Percentiles rank a stretch among this genome's conserved stretches.
Evolutionary conservation across 2,888 invertebrate genomes (phyloP).

Genomic region (Sipunculus nudus): DNA sequence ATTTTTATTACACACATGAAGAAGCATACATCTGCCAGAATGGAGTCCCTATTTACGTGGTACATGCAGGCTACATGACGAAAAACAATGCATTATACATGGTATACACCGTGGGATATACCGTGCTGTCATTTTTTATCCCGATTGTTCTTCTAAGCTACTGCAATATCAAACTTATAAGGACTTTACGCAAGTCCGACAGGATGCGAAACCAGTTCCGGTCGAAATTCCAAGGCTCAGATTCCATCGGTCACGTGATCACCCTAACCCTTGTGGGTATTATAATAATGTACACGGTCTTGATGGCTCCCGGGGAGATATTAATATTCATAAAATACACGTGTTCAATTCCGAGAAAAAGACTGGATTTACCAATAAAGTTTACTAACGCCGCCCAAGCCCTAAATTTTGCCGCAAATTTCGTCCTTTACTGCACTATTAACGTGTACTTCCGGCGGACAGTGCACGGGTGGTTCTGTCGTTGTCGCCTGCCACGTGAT

Average conservation of each 20-base stretch:
- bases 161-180: conserved; percentile 59
- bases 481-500: no score
- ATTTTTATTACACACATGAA: conserved; percentile 21
- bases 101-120: conserved; percentile 45
- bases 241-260: conserved; percentile 33
- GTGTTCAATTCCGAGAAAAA: neutral
- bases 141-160: conserved; percentile 57
- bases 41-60: conserved; percentile 13
- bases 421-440: conserved; percentile 41
- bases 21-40: conserved; percentile 11
- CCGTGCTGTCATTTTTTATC: conserved; percentile 55
- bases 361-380: conserved; percentile 22
- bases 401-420: conserved; percentile 43
- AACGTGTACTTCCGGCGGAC: conserved; percentile 33
- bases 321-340: conserved; percentile 49
- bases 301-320: conserved; percentile 60
- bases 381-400: conserved; percentile 32
- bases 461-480: conserved; percentile 15
- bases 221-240: neutral
- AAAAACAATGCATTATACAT: conserved; percentile 14
- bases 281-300: conserved; percentile 57
- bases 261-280: conserved; percentile 60
- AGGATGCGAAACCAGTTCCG: conserved; percentile 18
- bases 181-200: conserved; percentile 27
- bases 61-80: conserved; percentile 14